Conservation (phyloP, 1,140 invertebrate species). For the Pogonus chalceus region DNA sequence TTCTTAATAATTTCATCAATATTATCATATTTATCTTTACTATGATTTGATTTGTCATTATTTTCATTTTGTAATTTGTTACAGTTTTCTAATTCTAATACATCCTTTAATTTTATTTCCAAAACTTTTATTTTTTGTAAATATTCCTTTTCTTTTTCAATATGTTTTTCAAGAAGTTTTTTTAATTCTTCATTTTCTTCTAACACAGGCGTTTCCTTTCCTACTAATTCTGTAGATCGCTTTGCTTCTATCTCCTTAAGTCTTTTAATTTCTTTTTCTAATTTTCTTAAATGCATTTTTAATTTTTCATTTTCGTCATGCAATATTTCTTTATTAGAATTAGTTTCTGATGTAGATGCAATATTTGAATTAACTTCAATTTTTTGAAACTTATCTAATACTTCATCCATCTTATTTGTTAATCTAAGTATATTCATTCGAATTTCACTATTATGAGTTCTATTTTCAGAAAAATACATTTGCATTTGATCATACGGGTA, state of each 20-base stretch:
- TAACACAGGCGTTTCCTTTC: neutral
- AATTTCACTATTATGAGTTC: slow-evolving; percentile 26
- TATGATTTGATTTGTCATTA: neutral
- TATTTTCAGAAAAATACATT: slow-evolving; percentile 20
- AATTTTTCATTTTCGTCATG: neutral
- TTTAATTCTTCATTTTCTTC: neutral
- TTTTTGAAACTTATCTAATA: slow-evolving; percentile 14
- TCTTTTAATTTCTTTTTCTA: neutral
- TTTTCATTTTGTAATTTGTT: neutral
- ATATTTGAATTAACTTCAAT: neutral
- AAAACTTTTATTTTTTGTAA: neutral
- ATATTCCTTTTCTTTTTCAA: neutral
- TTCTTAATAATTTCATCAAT: neutral
- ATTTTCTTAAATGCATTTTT: neutral
- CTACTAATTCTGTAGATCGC: neutral
- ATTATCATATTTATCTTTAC: neutral
- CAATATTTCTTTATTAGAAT: neutral
- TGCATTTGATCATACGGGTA: slow-evolving; percentile 15
- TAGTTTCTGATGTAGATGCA: neutral
- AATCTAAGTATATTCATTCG: slow-evolving; percentile 23
- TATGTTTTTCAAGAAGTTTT: neutral
- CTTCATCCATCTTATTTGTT: slow-evolving; percentile 22
- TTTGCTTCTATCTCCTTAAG: neutral
- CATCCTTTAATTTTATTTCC: neutral
- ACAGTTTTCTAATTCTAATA: too few species aligned